A percentile compares a stretch with the other conserved stretches of the same genome.
Conservation (phyloP, 2,797 vertebrate species). For the Arrhamphus sclerolepis region DNA sequence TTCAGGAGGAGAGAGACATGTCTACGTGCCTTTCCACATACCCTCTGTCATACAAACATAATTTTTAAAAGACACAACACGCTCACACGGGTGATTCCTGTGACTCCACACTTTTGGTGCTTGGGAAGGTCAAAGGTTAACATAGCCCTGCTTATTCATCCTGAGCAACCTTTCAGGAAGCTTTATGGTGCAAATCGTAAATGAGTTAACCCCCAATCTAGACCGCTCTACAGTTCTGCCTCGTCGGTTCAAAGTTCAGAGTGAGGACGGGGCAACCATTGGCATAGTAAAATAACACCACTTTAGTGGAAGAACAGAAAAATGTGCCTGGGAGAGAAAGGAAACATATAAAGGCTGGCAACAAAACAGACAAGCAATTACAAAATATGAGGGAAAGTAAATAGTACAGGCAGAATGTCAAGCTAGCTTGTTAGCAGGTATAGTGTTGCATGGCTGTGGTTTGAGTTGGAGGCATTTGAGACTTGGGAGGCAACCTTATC, state of each 20-base stretch:
- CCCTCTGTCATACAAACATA: constrained; percentile 17
- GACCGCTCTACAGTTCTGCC: constrained; percentile 24
- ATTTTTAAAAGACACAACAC: constrained; percentile 25
- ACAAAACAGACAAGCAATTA: constrained; percentile 57
- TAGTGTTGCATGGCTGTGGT: constrained; percentile 74
- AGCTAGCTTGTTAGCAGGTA: constrained; percentile 75
- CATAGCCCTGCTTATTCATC: constrained; percentile 56
- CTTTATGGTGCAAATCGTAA: constrained; percentile 67
- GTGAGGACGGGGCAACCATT: constrained; percentile 67
- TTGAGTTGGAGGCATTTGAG: constrained; percentile 68
- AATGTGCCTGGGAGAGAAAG: constrained; percentile 55
- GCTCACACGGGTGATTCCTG: constrained; percentile 27
- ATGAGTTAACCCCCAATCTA: constrained; percentile 61
- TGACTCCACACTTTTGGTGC: constrained; percentile 25
- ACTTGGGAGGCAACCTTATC: constrained; percentile 70
- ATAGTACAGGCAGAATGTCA: constrained; percentile 70
- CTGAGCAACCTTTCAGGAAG: constrained; percentile 59
- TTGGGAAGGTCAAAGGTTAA: constrained; percentile 70
- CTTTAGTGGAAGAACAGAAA: constrained; percentile 50
- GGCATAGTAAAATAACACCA: constrained; percentile 50
- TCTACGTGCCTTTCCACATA: constrained; percentile 39
- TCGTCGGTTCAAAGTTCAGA: constrained; percentile 75
- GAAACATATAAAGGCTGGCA: constrained; percentile 45
- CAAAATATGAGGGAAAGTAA: constrained; percentile 75
- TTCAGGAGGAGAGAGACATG: constrained; percentile 38